phyloP scores from a whole-genome alignment of 1,140 invertebrate species.

The Oedothorax gibbosus region DNA sequence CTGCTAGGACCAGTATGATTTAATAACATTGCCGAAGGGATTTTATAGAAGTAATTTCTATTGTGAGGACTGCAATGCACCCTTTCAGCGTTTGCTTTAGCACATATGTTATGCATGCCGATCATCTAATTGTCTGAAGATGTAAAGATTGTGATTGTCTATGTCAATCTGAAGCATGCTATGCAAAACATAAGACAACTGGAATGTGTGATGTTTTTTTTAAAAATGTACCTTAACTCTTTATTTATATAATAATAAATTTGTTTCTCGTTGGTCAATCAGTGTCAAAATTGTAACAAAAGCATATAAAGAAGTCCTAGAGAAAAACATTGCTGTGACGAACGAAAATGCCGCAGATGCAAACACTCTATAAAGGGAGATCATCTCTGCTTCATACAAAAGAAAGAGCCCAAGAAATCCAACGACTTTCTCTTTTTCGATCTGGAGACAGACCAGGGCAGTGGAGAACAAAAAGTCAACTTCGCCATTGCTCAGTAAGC shows the following conservation, averaged over 20 bases:
- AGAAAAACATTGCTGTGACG: background rate
- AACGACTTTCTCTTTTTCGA: constrained; percentile 16
- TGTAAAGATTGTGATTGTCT: background rate
- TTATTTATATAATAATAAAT: too few relatives aligned
- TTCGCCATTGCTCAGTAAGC: constrained; percentile 5
- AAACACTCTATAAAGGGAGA: background rate
- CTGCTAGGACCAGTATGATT: background rate
- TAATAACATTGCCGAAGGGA: background rate
- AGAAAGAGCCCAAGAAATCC: background rate
- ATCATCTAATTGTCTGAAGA: background rate
- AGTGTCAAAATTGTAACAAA: constrained; percentile 11
- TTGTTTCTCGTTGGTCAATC: background rate
- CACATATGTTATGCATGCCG: background rate
- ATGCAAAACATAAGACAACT: background rate
- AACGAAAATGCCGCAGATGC: background rate
- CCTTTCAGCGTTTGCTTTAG: background rate
- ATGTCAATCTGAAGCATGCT: background rate
- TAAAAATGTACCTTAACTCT: too few relatives aligned
- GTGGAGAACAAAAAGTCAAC: constrained; percentile 1
- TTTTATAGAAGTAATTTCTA: background rate
- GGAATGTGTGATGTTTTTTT: background rate
- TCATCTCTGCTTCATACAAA: background rate
- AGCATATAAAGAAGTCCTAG: background rate
- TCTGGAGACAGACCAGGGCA: constrained; percentile 9
- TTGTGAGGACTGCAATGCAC: background rate